These are phyloP conservation scores for Andrena dorsata DNA, from an alignment of 2,888 invertebrate species.

Conservation along the genomic window DNA sequence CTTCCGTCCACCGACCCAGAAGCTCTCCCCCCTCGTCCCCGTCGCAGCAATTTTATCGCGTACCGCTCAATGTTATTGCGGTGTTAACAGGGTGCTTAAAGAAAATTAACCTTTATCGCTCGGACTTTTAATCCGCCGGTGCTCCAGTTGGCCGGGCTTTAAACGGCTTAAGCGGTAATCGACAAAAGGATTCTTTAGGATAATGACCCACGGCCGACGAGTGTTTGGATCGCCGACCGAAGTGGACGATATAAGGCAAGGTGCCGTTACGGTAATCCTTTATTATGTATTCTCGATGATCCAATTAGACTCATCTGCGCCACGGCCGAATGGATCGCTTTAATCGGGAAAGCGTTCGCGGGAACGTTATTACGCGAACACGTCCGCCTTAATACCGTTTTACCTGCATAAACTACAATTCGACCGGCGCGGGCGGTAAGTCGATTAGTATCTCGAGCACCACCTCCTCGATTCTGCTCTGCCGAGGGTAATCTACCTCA, in stretches of 20 bases:
- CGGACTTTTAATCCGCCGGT: slow-evolving; percentile 69
- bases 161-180: slow-evolving; percentile 69
- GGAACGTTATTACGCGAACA: slow-evolving; percentile 1
- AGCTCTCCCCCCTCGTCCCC: neutral
- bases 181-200: slow-evolving; percentile 68
- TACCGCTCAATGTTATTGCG: slow-evolving; percentile 68
- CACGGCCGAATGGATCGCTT: neutral
- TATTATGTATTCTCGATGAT: slow-evolving; percentile 41
- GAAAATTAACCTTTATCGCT: slow-evolving; percentile 72
- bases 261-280: slow-evolving; percentile 45
- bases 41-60: slow-evolving; percentile 60
- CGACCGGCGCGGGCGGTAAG: neutral
- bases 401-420: slow-evolving; percentile 17
- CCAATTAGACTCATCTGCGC: slow-evolving; percentile 44
- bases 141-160: slow-evolving; percentile 64
- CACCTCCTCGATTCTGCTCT: neutral
- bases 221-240: slow-evolving; percentile 52
- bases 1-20: neutral
- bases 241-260: slow-evolving; percentile 33
- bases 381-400: slow-evolving; percentile 21
- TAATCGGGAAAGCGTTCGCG: slow-evolving; percentile 22
- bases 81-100: slow-evolving; percentile 75
- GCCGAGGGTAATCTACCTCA: neutral
- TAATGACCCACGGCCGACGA: slow-evolving; percentile 52
- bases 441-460: slow-evolving; percentile 19